Evolutionary conservation across 2,113 vertebrate genomes (phyloP).

Genomic region (Rhipidura dahli): DNA sequence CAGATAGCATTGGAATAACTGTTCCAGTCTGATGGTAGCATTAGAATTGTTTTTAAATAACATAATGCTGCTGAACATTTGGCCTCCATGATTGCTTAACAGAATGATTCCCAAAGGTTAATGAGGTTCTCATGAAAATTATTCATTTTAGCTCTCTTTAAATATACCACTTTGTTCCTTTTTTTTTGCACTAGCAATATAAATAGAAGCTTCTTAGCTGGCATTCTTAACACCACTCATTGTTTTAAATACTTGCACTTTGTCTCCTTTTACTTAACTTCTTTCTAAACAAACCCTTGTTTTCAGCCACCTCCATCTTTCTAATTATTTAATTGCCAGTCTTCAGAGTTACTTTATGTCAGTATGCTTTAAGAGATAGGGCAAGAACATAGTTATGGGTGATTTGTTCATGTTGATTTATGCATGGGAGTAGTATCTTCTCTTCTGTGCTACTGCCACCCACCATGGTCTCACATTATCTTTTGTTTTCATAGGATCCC

Average conservation of each 20-base stretch:
- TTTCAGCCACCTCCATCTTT: not conserved
- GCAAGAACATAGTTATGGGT: not conserved
- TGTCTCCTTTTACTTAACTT: not conserved
- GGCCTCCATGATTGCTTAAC: not conserved
- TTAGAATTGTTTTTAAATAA: not conserved
- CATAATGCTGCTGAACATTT: not conserved
- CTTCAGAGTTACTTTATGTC: not conserved
- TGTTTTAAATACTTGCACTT: not conserved
- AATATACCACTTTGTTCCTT: not conserved
- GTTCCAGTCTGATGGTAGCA: not conserved
- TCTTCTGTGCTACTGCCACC: not conserved
- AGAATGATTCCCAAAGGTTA: not conserved
- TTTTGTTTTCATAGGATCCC: not conserved
- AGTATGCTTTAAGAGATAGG: not conserved
- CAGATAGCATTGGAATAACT: not conserved
- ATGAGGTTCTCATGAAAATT: constrained; percentile 12
- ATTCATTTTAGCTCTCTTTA: constrained; percentile 6
- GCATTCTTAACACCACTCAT: not conserved
- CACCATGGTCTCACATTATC: not conserved
- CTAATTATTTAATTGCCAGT: not conserved
- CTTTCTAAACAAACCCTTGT: not conserved
- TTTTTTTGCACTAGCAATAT: not conserved
- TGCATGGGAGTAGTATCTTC: not conserved
- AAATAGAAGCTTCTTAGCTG: not conserved
- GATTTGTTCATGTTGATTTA: not conserved